These are phyloP conservation scores for Allobates femoralis DNA, from an alignment of 2,797 vertebrate species.

Conservation along the genomic window DNA sequence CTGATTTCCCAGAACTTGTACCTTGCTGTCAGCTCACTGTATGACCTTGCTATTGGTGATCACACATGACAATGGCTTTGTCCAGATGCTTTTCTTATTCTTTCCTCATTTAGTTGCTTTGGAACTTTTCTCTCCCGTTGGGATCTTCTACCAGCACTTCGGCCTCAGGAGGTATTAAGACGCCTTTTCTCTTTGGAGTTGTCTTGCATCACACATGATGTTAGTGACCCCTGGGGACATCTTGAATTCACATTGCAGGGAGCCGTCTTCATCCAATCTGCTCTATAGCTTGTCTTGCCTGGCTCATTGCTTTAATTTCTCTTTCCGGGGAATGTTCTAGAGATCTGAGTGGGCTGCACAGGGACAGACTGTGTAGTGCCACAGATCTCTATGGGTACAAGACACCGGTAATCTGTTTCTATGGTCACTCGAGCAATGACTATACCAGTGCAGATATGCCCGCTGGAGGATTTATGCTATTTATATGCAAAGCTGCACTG, in stretches of 20 bases:
- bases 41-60: background rate
- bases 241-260: background rate
- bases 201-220: conserved; percentile 16
- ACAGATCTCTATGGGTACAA: conserved; percentile 25
- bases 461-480: conserved; percentile 9
- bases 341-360: conserved; percentile 6
- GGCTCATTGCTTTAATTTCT: background rate
- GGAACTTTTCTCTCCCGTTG: conserved; percentile 1
- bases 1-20: background rate
- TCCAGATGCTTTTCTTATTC: background rate
- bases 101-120: background rate
- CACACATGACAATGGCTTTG: background rate
- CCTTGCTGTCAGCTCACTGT: background rate
- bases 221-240: background rate
- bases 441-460: background rate
- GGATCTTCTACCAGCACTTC: conserved; percentile 18
- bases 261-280: background rate
- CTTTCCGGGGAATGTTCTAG: background rate
- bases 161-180: conserved; percentile 26
- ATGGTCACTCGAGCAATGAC: conserved; percentile 11
- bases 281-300: background rate
- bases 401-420: conserved; percentile 13
- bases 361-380: background rate
- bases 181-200: background rate
- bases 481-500: conserved; percentile 12